phyloP scores from a whole-genome alignment of 2,797 vertebrate genomes.

The Eulemur coronatus region DNA sequence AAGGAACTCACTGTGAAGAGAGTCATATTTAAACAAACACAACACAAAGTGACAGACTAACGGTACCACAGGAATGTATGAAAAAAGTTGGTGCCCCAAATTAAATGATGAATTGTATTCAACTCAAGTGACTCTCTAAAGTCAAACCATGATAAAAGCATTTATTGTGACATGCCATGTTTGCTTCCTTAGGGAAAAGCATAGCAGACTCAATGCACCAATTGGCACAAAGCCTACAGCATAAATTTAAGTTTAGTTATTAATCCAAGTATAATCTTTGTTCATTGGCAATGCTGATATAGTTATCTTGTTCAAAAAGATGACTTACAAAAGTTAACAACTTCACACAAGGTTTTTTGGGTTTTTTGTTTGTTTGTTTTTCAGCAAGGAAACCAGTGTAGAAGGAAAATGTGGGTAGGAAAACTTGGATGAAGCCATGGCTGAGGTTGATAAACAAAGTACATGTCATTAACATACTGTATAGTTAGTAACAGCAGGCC shows the following conservation, averaged over 20 bases:
- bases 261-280: not conserved
- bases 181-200: not conserved
- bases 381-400: not conserved
- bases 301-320: not conserved
- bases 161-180: not conserved
- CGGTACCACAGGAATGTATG: not conserved
- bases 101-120: not conserved
- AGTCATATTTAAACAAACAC: not conserved
- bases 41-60: not conserved
- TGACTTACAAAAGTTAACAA: not conserved
- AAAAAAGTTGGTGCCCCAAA: not conserved
- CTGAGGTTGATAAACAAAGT: not conserved
- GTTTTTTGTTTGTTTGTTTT: not conserved
- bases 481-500: not conserved
- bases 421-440: not conserved
- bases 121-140: not conserved
- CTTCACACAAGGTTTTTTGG: not conserved
- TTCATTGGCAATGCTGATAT: not conserved
- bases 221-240: not conserved
- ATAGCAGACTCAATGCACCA: not conserved
- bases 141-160: not conserved
- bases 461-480: not conserved
- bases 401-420: not conserved
- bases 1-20: not conserved
- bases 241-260: not conserved